Percentiles rank a stretch among this genome's conserved stretches.
Evolutionary conservation across 2,113 vertebrate species (phyloP).

Genomic region (Pyrgilauda ruficollis): DNA sequence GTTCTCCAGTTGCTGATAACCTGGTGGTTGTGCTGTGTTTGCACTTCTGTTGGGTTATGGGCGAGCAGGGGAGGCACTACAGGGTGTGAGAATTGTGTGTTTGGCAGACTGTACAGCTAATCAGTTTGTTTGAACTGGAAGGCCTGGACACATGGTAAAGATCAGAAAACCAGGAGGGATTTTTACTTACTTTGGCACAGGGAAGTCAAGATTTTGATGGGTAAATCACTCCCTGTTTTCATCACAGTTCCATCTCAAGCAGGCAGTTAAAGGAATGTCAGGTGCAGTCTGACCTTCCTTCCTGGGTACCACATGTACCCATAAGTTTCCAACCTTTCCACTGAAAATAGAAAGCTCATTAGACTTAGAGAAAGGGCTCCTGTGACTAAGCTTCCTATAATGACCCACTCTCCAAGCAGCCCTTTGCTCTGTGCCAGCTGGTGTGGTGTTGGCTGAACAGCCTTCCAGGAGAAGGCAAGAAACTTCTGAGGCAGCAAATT

Average conservation of each 20-base stretch:
- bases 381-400: not conserved
- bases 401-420: not conserved
- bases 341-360: not conserved
- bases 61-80: not conserved
- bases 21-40: not conserved
- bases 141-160: not conserved
- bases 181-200: not conserved
- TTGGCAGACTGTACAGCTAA: not conserved
- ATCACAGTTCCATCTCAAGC: not conserved
- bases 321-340: not conserved
- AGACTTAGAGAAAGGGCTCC: not conserved
- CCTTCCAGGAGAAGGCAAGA: not conserved
- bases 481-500: not conserved
- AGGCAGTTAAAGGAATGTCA: not conserved
- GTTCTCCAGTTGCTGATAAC: not conserved
- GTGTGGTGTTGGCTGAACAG: fast-evolving
- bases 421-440: not conserved
- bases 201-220: not conserved
- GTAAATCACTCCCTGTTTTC: not conserved
- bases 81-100: not conserved
- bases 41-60: not conserved
- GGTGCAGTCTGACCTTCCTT: not conserved
- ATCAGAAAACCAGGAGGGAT: not conserved
- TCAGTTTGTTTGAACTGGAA: not conserved
- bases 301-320: not conserved